Evolutionary conservation across 2,113 vertebrate species (phyloP), one percentile per base, ranked within the genome.

Genomic region (Platichthys flesus): DNA sequence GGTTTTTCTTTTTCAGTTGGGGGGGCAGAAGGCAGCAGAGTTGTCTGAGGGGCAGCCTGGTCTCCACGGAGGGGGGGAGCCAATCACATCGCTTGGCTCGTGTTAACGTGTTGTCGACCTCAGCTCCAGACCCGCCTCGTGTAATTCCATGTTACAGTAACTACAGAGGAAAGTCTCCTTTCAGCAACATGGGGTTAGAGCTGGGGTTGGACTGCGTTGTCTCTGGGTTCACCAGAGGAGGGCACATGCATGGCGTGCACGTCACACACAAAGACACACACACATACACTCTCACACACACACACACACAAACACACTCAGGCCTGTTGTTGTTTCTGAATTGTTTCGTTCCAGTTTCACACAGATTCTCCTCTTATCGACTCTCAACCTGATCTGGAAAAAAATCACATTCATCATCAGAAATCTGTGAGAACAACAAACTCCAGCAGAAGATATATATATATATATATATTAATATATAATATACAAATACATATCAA

Each of bases 91-190:
- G 23, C 61, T 67, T 51, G 68, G 45, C 56, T 66, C 59, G 52
- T 71, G 84, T 78, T 69, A 79, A 70, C 67, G 65, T 58, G 67
- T 49, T 42, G 63, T 62, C 67, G 75, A 79, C 82, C 75, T 87
- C 71, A 69, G 10, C 85, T 35, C 20, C 62, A 62, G 75, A 70
- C 56, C 74, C 23, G 67, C 59, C 75, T 84, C 55, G 1, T 67
- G 62, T 87, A 82, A 87, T 87, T 82, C 66, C 76, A 82, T 67
- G 73, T 64, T 85, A 37, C 79, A 82, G 76, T 79, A 54, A 55
- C 23, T 63, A 68, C 58, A 49, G 55, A 28, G 55, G 16, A 14
- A 71, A 63, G 70, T 74, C 70, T 86, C 65, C 81, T 81, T 78
- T 86, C 63, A 60, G 81, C 49, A 0, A 58, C 1, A 75, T 67